Conservation (phyloP, 2,113 vertebrate species). For the Pipra filicauda region DNA sequence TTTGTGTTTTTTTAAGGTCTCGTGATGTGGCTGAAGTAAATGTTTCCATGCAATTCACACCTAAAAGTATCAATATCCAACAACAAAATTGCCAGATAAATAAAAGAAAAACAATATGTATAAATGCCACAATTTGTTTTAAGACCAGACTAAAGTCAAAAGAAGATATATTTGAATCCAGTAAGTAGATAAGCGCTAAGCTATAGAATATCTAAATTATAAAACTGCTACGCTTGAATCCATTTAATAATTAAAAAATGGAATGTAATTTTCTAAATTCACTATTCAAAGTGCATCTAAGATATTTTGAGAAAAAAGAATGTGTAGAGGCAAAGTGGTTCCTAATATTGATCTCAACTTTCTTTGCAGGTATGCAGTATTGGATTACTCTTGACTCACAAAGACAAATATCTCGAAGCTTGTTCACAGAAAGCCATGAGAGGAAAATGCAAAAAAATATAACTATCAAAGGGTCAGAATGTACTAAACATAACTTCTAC, state of each 20-base stretch:
- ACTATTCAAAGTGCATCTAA: background rate
- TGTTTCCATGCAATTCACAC: conserved; percentile 84
- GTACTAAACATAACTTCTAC: conserved; percentile 78
- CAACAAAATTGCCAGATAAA: conserved; percentile 81
- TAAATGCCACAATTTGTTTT: conserved; percentile 84
- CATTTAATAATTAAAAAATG: background rate
- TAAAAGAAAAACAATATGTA: conserved; percentile 80
- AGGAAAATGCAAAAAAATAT: conserved; percentile 75
- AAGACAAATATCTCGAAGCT: conserved; percentile 73
- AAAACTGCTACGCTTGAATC: background rate
- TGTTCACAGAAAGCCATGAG: conserved; percentile 74
- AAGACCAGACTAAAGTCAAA: conserved; percentile 83
- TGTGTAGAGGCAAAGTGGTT: background rate
- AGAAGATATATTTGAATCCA: conserved; percentile 57
- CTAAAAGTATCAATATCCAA: conserved; percentile 89
- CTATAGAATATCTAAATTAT: background rate
- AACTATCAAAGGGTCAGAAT: conserved; percentile 62
- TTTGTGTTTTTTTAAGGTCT: conserved; percentile 78
- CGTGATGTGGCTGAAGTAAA: conserved; percentile 91
- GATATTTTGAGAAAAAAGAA: background rate
- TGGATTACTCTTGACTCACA: conserved; percentile 77
- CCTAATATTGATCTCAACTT: background rate
- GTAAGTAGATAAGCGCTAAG: conserved; percentile 68
- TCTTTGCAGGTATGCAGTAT: conserved; percentile 72
- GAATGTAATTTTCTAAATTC: background rate